phyloP scores from a whole-genome alignment of 2,113 vertebrate species.

The Calypte anna region DNA sequence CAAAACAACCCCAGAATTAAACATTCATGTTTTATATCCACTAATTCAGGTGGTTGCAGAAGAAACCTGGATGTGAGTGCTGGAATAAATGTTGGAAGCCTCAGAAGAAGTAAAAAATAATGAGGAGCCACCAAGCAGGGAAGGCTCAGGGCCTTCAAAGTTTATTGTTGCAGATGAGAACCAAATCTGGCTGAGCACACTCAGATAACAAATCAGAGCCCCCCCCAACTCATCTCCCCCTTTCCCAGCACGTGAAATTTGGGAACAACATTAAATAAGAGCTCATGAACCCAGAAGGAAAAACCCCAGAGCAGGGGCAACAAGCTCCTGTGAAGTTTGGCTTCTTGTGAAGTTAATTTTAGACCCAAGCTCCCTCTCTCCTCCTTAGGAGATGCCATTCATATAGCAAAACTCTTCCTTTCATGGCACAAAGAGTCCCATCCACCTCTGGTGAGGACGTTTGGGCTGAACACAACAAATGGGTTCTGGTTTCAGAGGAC shows the following conservation, averaged over 20 bases:
- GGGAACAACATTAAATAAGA: neutral
- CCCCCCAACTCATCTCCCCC: neutral
- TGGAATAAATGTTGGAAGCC: neutral
- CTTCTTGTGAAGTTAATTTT: fast-evolving
- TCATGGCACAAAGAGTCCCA: neutral
- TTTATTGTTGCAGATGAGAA: constrained; percentile 61
- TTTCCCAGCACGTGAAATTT: neutral
- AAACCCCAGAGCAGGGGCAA: fast-evolving
- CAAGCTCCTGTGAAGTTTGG: neutral
- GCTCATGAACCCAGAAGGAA: neutral
- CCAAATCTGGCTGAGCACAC: constrained; percentile 32
- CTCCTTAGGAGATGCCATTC: neutral
- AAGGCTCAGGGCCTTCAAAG: neutral
- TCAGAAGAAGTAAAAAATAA: neutral
- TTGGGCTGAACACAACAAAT: neutral
- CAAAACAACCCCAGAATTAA: neutral
- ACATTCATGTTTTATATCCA: fast-evolving
- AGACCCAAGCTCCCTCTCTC: neutral
- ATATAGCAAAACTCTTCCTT: neutral
- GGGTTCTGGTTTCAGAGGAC: neutral
- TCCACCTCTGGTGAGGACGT: neutral
- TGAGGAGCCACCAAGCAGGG: neutral
- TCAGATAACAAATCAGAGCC: neutral
- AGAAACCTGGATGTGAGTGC: neutral
- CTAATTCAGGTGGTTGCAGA: neutral